Evolutionary conservation across 30 jellyfish, hydroid and myxozoan species (phyloP), one percentile per base, ranked within the genome.

Genomic region (Clytia hemisphaerica): DNA sequence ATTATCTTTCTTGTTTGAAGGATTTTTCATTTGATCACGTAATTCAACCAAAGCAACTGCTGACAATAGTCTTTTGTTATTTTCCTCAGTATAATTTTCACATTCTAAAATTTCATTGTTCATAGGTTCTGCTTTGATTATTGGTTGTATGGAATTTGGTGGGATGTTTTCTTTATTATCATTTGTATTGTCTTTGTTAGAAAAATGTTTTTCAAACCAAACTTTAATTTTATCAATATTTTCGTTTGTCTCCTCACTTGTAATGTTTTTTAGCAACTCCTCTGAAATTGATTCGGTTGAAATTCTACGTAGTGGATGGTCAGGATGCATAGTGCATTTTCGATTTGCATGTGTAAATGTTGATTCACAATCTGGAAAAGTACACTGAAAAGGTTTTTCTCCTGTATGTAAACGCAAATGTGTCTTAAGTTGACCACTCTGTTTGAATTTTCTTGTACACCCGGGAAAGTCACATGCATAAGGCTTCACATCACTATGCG

Each of bases 271-370:
- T 32, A 24, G 4, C 5, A 62, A 31, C 30, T 45, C 35, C 12
- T 57, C 44, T 14, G 30, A n/a, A 21, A 44, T 37, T 19, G 62
- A 62, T n/a, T 60, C 64, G 26, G 53, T 40, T 4, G 71, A 32
- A 3, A 65, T 45, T n/a, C 78, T 40, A 7, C 42, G 62, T 16
- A 65, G 2, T 19, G 78, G 71, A 65, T 65, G 40, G 37, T 36
- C 62, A 9, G 78, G 78, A 45, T 65, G 78, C 18, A n/a, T 36
- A 2, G 78, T 66, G 25, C 78, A 65, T 37, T 65, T 65, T 4
- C 78, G 72, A 65, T 65, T 65, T 14, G 78, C 78, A 65, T 65
- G 78, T 9, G 78, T 65, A 2, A 65, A 65, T 21, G 78, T 36
- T 9, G 38, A 30, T 7, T 4, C 25, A 3, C 78, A 65, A 2